phyloP scores from a whole-genome alignment of 1,140 invertebrate species.

The Tribolium castaneum region DNA sequence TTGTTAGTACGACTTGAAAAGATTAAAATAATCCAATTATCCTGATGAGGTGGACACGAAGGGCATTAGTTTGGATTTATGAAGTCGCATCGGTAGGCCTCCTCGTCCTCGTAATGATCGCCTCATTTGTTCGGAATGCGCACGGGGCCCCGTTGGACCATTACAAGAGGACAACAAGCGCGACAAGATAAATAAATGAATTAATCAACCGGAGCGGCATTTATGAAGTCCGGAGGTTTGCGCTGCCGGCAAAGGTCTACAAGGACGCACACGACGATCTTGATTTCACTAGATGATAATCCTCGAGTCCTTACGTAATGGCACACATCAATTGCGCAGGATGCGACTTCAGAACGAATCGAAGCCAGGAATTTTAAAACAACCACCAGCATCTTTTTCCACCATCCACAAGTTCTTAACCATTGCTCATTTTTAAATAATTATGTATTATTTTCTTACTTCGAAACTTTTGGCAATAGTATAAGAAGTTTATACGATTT shows the following conservation, averaged over 20 bases:
- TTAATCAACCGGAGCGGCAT: constrained; percentile 44
- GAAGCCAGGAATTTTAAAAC: too few relatives aligned
- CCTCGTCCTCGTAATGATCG: constrained; percentile 35
- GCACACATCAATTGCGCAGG: background rate
- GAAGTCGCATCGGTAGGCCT: constrained; percentile 41
- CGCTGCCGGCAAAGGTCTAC: constrained; percentile 31
- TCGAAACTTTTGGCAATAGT: too few relatives aligned
- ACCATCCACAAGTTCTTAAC: too few relatives aligned
- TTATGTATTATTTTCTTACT: too few relatives aligned
- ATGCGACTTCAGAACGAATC: too few relatives aligned
- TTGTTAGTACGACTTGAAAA: constrained; percentile 36
- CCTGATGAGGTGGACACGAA: constrained; percentile 44
- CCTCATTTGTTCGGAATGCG: constrained; percentile 47
- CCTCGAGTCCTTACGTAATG: background rate
- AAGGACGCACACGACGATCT: constrained; percentile 38
- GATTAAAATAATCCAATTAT: constrained; percentile 49
- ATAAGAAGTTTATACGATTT: too few relatives aligned
- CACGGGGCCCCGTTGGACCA: constrained; percentile 27
- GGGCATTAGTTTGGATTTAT: constrained; percentile 46
- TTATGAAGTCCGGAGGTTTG: constrained; percentile 37
- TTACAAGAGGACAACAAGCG: constrained; percentile 46
- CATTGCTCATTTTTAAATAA: too few relatives aligned
- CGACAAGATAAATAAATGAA: constrained; percentile 50
- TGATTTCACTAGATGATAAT: constrained; percentile 3
- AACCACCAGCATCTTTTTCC: too few relatives aligned